A percentile compares a stretch with the other conserved stretches of the same genome.
Evolutionary conservation across 2,888 invertebrate species (phyloP).

Genomic region (Tenthredo amoena): DNA sequence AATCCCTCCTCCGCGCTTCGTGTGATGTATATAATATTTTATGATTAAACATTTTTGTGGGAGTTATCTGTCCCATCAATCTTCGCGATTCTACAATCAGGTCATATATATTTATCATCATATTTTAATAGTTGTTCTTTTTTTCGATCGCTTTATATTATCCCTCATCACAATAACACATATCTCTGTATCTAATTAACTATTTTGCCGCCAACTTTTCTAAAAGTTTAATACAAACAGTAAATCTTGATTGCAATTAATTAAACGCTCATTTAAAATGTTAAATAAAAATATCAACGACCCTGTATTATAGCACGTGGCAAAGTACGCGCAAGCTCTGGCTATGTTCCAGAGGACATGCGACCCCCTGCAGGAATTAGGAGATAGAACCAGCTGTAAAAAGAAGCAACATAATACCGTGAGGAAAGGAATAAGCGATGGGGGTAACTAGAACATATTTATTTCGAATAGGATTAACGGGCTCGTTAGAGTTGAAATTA

Average conservation of each 20-base stretch:
- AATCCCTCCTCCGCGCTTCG: neutral
- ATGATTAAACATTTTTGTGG: neutral
- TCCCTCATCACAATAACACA: neutral
- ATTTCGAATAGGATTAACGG: neutral
- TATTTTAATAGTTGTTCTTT: neutral
- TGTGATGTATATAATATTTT: neutral
- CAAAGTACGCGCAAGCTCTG: constrained; percentile 54
- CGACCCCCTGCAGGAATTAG: constrained; percentile 45
- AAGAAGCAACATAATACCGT: constrained; percentile 43
- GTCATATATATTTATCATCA: neutral
- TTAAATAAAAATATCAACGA: constrained; percentile 3
- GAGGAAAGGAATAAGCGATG: neutral
- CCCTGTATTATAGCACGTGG: constrained; percentile 28
- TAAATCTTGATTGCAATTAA: neutral
- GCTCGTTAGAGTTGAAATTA: constrained; percentile 11
- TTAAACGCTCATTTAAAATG: neutral
- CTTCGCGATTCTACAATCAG: neutral
- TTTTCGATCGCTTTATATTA: neutral
- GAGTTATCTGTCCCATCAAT: constrained; percentile 4
- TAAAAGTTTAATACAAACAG: neutral
- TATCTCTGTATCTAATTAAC: neutral
- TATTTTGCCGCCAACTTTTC: neutral
- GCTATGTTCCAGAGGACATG: constrained; percentile 56
- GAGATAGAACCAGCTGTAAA: neutral
- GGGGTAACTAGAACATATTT: constrained; percentile 27